phyloP scores from a whole-genome alignment of 2,797 vertebrate species.

The Sus cebifrons region DNA sequence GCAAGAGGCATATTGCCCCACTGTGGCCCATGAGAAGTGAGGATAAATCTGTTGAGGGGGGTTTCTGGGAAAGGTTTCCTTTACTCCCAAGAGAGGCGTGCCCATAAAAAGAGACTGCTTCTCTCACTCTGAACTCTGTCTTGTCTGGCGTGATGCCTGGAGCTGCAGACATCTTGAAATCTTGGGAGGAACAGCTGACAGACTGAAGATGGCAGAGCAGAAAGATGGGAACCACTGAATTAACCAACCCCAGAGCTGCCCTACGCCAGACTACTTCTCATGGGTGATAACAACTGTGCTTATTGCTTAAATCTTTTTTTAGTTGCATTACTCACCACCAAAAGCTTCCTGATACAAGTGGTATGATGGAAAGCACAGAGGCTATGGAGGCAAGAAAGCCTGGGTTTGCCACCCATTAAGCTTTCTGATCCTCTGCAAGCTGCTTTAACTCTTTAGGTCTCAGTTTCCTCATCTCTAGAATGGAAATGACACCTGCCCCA shows the following conservation, averaged over 20 bases:
- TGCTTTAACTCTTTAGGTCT: not conserved
- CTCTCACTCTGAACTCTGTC: not conserved
- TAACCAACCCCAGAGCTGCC: not conserved
- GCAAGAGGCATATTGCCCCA: not conserved
- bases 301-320: not conserved
- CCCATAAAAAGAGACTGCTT: not conserved
- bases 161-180: not conserved
- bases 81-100: not conserved
- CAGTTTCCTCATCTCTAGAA: not conserved
- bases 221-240: not conserved
- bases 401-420: not conserved
- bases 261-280: not conserved
- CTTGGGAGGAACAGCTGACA: not conserved
- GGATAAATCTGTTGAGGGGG: not conserved
- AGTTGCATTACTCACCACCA: not conserved
- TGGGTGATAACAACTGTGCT: not conserved
- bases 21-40: not conserved
- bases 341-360: not conserved
- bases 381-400: not conserved
- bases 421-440: not conserved
- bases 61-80: conserved; percentile 7
- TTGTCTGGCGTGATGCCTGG: not conserved
- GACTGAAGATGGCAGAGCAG: not conserved
- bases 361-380: not conserved
- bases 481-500: not conserved